Evolutionary conservation across 2,888 invertebrate species (phyloP), one percentile per base, ranked within the genome.

Genomic region (Balanococcus diminutus): DNA sequence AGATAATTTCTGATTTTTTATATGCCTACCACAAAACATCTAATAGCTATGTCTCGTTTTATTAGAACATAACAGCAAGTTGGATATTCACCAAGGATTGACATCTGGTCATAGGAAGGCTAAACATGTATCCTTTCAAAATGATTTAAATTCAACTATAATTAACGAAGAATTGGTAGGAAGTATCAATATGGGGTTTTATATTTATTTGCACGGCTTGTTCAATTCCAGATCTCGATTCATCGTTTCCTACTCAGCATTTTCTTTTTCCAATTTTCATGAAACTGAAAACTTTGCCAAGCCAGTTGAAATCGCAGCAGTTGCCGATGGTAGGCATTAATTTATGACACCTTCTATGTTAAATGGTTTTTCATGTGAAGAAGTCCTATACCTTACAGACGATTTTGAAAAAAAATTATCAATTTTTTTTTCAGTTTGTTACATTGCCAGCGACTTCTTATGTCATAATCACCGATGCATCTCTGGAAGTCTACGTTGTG

Each of bases 401-500:
- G n/a, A n/a, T 36, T 36, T 6, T 42, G 42, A 11, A 22, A 56
- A 22, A n/a, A 86, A 46, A 22, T 19, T 81, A 11, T n/a, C 32
- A 4, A 51, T 28, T 28, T 5, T 28, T 5, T 14, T 89, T 90
- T 11, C 88, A 94, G 94, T 93, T 89, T 94, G 94, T 89, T 93
- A 92, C 88, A 91, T 92, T 75, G 92, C 92, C 19, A 92, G 93
- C 32, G 94, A 95, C 88, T 94, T 94, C 88, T 90, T 94, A 22
- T 95, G 95, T 88, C 91, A 92, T 86, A 95, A 95, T 89, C 92
- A 93, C 88, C 92, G 94, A 86, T 95, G 95, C 89, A 93, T 94
- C 88, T 92, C 93, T 0, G 91, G 91, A 81, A 91, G 93, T 31
- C 89, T 95, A 51, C 92, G 92, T 86, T 95, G 95, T 89, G 95